These are phyloP conservation scores for Podargus strigoides DNA, from an alignment of 2,797 vertebrate species.

Conservation along the genomic window DNA sequence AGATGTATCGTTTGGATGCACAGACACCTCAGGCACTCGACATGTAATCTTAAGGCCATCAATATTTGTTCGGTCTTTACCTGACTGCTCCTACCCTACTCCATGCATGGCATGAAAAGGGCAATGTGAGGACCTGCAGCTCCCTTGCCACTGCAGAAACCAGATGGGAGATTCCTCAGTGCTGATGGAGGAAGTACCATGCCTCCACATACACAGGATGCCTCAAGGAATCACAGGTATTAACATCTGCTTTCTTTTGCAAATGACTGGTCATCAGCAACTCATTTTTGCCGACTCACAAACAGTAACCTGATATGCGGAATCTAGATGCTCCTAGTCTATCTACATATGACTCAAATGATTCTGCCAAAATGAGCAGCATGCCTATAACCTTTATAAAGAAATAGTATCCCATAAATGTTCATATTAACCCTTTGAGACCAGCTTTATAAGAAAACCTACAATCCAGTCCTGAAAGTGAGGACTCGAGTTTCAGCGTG, in stretches of 20 bases:
- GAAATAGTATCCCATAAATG: neutral
- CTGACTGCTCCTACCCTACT: neutral
- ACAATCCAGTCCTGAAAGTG: neutral
- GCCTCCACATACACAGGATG: neutral
- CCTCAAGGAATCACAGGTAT: neutral
- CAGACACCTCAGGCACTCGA: slow-evolving; percentile 3
- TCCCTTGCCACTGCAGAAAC: neutral
- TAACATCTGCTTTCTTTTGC: neutral
- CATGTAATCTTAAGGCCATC: neutral
- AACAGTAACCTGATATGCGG: slow-evolving; percentile 45
- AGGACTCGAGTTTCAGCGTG: neutral
- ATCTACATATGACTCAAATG: neutral
- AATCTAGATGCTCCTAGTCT: neutral
- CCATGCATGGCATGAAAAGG: neutral
- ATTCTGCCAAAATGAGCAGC: slow-evolving; percentile 10
- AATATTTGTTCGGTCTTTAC: neutral
- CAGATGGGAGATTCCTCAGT: neutral
- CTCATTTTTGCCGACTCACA: slow-evolving; percentile 56
- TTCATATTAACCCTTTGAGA: neutral
- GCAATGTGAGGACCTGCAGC: neutral
- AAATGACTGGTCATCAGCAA: slow-evolving; percentile 24
- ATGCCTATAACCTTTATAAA: neutral
- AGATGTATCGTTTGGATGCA: neutral
- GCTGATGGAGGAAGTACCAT: neutral
- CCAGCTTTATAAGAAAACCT: neutral